Evolutionary conservation across 2,888 invertebrate species (phyloP).

Genomic region (Gandaritis pyraliata): DNA sequence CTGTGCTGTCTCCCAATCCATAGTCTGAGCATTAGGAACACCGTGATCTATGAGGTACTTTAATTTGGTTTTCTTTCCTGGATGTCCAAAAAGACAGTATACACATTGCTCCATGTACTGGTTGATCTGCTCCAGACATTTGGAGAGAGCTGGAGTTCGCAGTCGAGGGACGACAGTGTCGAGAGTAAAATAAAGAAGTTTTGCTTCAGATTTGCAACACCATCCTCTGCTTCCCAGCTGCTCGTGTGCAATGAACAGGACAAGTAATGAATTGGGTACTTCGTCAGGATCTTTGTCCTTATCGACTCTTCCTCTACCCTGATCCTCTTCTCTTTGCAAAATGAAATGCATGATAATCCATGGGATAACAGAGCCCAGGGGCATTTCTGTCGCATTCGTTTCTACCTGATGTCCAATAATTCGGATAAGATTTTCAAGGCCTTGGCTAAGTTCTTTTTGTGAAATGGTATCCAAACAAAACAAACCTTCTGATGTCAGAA

Average conservation of each 20-base stretch:
- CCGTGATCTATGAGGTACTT: constrained; percentile 90
- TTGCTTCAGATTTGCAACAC: constrained; percentile 91
- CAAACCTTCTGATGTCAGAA: constrained; percentile 72
- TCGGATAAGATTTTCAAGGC: constrained; percentile 89
- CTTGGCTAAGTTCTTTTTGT: constrained; percentile 85
- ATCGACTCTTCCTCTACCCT: constrained; percentile 82
- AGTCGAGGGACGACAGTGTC: constrained; percentile 89
- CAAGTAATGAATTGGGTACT: constrained; percentile 89
- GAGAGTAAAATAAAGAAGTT: constrained; percentile 90
- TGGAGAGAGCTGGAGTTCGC: constrained; percentile 86
- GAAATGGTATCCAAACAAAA: constrained; percentile 81
- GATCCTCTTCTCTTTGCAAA: constrained; percentile 89
- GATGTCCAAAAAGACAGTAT: constrained; percentile 94
- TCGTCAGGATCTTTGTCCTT: constrained; percentile 81
- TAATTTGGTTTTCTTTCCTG: constrained; percentile 86
- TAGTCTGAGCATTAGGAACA: constrained; percentile 84
- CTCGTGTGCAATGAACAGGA: constrained; percentile 93
- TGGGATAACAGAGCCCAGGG: constrained; percentile 89
- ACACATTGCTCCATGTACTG: constrained; percentile 92
- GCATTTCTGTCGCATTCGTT: constrained; percentile 86
- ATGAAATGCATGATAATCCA: constrained; percentile 94
- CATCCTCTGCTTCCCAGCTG: constrained; percentile 90
- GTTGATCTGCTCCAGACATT: constrained; percentile 87
- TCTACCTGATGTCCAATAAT: constrained; percentile 92
- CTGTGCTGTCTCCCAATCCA: constrained; percentile 90